These are phyloP conservation scores for Aradophagus sp. DNA, from an alignment of 1,140 invertebrate species.

Conservation along the genomic window DNA sequence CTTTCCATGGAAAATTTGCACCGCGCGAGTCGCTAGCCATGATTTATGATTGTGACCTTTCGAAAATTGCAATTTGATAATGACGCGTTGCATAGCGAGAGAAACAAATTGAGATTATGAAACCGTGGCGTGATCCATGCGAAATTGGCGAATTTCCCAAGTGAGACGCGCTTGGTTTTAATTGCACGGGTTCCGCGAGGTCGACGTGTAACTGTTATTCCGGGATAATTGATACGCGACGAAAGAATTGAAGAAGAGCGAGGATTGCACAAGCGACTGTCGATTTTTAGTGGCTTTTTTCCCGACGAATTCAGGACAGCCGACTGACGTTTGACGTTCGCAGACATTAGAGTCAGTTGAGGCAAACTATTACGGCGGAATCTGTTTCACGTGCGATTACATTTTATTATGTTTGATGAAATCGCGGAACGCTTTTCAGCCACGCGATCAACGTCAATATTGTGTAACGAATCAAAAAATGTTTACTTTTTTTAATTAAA, in stretches of 20 bases:
- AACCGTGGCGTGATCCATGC: slow-evolving; percentile 7
- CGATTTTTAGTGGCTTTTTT: slow-evolving; percentile 17
- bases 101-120: slow-evolving; percentile 33
- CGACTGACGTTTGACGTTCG: slow-evolving; percentile 2
- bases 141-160: slow-evolving; percentile 24
- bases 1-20: too few species aligned
- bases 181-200: not conserved
- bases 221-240: too few species aligned
- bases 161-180: slow-evolving; percentile 8
- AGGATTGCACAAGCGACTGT: slow-evolving; percentile 21
- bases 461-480: too few species aligned
- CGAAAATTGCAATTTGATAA: slow-evolving; percentile 45
- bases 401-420: slow-evolving; percentile 5
- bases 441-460: slow-evolving; percentile 1
- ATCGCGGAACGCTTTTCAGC: not conserved
- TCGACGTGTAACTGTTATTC: not conserved
- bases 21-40: slow-evolving; percentile 6
- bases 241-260: slow-evolving; percentile 6
- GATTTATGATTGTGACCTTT: slow-evolving; percentile 47
- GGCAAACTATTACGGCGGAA: slow-evolving; percentile 38
- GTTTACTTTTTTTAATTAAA: too few species aligned
- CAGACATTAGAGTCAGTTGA: slow-evolving; percentile 14
- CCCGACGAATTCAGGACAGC: slow-evolving; percentile 29
- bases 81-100: slow-evolving; percentile 10
- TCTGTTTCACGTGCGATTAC: slow-evolving; percentile 48